phyloP scores from a whole-genome alignment of 2,113 vertebrate species.

The Seriola rivoliana region DNA sequence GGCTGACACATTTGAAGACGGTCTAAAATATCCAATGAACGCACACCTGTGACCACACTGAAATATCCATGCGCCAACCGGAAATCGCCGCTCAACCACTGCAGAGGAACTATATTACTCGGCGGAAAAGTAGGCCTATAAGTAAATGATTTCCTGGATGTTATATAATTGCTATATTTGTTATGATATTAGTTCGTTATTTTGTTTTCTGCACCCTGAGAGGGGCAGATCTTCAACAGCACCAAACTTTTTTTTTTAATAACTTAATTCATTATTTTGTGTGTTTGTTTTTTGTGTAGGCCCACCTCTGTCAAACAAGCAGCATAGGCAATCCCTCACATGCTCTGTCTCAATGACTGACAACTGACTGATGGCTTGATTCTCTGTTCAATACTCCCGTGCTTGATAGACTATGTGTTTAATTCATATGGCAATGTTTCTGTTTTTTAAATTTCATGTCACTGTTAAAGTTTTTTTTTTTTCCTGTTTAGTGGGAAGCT shows the following conservation, averaged over 20 bases:
- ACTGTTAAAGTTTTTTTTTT: too few species aligned
- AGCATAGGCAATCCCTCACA: not conserved
- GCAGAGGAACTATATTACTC: conserved; percentile 34
- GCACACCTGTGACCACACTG: conserved; percentile 25
- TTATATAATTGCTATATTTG: not conserved
- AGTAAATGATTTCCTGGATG: not conserved
- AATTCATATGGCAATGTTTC: too few species aligned
- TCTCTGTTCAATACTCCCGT: too few species aligned
- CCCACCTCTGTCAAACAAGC: not conserved
- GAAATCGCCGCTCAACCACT: conserved; percentile 1
- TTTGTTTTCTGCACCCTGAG: not conserved
- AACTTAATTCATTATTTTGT: not conserved
- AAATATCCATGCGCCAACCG: conserved; percentile 46
- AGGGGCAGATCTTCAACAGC: not conserved
- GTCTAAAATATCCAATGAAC: conserved; percentile 40
- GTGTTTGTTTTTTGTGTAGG: too few species aligned
- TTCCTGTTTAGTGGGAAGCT: not conserved
- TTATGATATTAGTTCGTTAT: not conserved
- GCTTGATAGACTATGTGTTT: too few species aligned
- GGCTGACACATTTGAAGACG: conserved; percentile 44
- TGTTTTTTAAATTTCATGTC: too few species aligned
- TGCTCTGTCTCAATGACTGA: not conserved
- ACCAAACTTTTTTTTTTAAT: not conserved
- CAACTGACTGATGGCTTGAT: not conserved
- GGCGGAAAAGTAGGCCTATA: conserved; percentile 5